A percentile compares a stretch with the other conserved stretches of the same genome.
phyloP scores from a whole-genome alignment of 2,113 vertebrate genomes.

The Lontra canadensis region DNA sequence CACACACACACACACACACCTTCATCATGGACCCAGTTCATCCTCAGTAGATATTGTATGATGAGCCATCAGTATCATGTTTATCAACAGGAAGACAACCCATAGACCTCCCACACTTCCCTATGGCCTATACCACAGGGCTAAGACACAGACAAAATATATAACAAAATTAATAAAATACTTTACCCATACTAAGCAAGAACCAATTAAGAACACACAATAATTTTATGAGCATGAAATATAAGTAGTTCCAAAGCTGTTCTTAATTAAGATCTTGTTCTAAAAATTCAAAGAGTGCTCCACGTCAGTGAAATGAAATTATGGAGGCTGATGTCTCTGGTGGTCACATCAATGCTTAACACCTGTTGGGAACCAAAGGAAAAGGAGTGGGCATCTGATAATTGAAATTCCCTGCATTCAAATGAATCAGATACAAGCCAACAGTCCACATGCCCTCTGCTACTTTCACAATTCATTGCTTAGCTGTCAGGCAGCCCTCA shows the following conservation, averaged over 20 bases:
- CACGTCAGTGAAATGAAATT: constrained; percentile 62
- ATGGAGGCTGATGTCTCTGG: background rate
- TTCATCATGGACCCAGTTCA: background rate
- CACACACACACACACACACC: background rate
- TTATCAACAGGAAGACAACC: background rate
- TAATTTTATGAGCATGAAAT: background rate
- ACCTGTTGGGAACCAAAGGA: constrained; percentile 64
- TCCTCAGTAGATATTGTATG: background rate
- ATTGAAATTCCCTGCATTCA: background rate
- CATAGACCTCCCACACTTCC: background rate
- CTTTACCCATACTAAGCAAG: background rate
- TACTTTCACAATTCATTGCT: background rate
- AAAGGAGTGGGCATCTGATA: background rate
- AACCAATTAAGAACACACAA: constrained; percentile 4
- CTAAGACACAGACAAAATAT: background rate
- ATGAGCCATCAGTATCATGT: background rate
- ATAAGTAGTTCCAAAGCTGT: background rate
- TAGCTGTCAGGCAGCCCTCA: background rate
- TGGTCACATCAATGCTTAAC: constrained; percentile 41
- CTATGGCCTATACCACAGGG: background rate
- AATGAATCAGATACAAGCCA: background rate
- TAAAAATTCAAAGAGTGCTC: constrained; percentile 4
- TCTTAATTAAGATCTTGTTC: background rate
- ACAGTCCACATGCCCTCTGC: background rate
- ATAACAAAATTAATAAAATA: background rate